A percentile compares a stretch with the other conserved stretches of the same genome.
phyloP scores from a whole-genome alignment of 2,113 vertebrate species.

The Entomyzon cyanotis region DNA sequence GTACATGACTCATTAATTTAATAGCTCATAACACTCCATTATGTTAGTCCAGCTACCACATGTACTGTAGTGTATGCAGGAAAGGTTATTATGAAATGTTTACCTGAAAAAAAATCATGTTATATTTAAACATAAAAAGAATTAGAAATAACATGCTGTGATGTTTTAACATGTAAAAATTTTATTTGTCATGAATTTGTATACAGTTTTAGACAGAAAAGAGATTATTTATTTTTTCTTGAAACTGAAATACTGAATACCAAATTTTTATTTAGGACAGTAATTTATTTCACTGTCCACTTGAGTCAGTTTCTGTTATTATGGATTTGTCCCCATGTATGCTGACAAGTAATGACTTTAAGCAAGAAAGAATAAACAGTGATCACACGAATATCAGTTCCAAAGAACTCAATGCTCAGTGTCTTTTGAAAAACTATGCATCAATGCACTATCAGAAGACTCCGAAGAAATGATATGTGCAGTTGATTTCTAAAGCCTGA shows the following conservation, averaged over 20 bases:
- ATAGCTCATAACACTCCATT: slow-evolving; percentile 58
- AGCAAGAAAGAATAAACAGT: background rate
- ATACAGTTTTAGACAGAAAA: background rate
- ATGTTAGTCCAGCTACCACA: slow-evolving; percentile 47
- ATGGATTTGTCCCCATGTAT: background rate
- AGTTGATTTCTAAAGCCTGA: background rate
- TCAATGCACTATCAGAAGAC: background rate
- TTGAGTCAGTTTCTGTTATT: background rate
- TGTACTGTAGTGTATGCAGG: slow-evolving; percentile 13
- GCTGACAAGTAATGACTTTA: background rate
- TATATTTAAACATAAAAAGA: slow-evolving; percentile 1
- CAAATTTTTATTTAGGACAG: background rate
- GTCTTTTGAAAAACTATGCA: background rate
- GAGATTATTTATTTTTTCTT: background rate
- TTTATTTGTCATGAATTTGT: background rate
- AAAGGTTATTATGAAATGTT: slow-evolving; percentile 33
- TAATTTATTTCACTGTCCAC: background rate
- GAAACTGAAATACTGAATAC: background rate
- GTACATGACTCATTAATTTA: slow-evolving; percentile 63
- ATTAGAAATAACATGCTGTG: background rate
- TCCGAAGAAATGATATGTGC: background rate
- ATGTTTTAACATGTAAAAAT: background rate
- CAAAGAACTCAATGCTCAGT: background rate
- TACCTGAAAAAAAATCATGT: background rate
- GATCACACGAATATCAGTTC: background rate